Percentiles rank a stretch among this genome's conserved stretches.
Conservation (phyloP, 37 sponge, comb jelly and placozoan genomes). For the Lycopodina hypogea region DNA sequence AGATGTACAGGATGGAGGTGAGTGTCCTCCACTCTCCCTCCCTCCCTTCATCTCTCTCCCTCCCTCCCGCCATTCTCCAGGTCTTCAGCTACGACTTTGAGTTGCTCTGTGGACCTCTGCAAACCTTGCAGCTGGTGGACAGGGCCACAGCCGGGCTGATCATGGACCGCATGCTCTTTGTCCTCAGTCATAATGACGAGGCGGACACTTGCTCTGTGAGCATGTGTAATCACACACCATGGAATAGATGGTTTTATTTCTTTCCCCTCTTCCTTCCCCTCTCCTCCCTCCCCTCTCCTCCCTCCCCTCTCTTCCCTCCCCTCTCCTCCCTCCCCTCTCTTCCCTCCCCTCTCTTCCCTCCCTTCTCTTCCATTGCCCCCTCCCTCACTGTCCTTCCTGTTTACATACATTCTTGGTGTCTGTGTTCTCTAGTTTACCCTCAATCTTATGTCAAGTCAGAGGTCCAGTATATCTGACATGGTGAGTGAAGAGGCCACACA, state of each 20-base stretch:
- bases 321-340: conserved; percentile 4
- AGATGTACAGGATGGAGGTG: conserved; percentile 48
- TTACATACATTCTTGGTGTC: too few relatives aligned
- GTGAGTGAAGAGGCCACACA: too few relatives aligned
- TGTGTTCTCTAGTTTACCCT: conserved; percentile 32
- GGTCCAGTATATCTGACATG: conserved; percentile 10
- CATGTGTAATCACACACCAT: background rate
- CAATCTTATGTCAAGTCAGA: conserved; percentile 36
- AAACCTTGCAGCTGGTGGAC: conserved; percentile 38
- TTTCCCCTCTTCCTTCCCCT: too few relatives aligned
- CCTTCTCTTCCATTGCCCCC: background rate
- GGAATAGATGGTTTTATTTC: too few relatives aligned
- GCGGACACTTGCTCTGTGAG: conserved; percentile 26
- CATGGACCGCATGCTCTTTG: conserved; percentile 53
- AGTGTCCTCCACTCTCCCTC: background rate
- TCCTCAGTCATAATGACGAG: conserved; percentile 62
- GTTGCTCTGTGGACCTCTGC: conserved; percentile 2
- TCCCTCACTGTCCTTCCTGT: background rate
- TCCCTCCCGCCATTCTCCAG: conserved; percentile 11
- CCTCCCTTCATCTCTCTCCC: background rate
- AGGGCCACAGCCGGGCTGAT: conserved; percentile 39
- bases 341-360: background rate
- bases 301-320: background rate
- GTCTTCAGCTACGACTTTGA: conserved; percentile 62
- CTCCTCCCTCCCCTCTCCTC: background rate